Base-by-base conservation (phyloP, 2,113 vertebrate genomes). In the Solenodon paradoxus region DNA sequence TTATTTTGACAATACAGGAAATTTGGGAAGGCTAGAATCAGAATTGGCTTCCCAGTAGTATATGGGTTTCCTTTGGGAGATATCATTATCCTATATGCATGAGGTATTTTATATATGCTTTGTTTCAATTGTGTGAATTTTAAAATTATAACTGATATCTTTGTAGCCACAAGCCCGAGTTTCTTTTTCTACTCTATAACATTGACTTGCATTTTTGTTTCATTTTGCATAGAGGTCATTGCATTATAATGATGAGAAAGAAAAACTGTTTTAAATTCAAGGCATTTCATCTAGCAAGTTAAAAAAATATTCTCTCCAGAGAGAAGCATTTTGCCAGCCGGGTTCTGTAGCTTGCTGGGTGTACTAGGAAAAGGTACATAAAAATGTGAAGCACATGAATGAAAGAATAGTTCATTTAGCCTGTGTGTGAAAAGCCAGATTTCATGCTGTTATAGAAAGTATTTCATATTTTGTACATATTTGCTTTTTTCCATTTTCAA, bases 171-270 rank as follows among this genome's bases (percentile, higher is more conserved):
- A 94, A 94, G 82, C 20, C 5, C 51, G 63, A 19, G 9, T 85
- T 96, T 96, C 84, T 66, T 94, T 94, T 96, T 91, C 90, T 78
- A 40, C 26, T 10, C 57, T 77, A 59, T 13, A 90, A 40, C 51
- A 92, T 66, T 61, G 45, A 64, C 45, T 95, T 94, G 53, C 35
- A 47, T 59, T 95, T 95, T 95, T 96, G 80, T 92, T 92, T n/a
- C 93, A 49, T 84, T 97, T 95, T 97, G 63, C 93, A 90, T 97
- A 95, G 87, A 97, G 94, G 95, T 96, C 80, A 95, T 22, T 42
- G 30, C 59, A 84, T 72, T 94, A 32, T 68, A 94, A 61, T 74
- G 66, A 90, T 93, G 82, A 96, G 51, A 95, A 89, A 93, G 79
- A 92, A 90, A 95, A 71, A 26, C 75, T 92, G 10, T 83, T 97